Conservation (phyloP, 1,140 invertebrate species). For the Geopemphigus sp. region DNA sequence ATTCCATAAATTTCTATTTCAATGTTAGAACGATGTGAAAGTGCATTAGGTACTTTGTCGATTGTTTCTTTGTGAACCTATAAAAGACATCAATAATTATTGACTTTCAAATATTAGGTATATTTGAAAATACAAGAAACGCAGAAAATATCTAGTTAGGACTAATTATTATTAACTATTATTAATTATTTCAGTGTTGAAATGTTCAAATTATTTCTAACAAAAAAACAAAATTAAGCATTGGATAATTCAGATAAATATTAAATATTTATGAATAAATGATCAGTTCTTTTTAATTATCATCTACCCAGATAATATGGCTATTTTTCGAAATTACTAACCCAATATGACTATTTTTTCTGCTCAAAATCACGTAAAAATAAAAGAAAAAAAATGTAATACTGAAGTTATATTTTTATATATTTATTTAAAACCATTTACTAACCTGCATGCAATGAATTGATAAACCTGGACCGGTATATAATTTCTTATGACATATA, state of each 20-base stretch:
- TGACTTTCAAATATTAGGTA: background rate
- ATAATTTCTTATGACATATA: slow-evolving; percentile 99
- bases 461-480: slow-evolving; percentile 94
- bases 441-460: slow-evolving; percentile 99
- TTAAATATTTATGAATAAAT: background rate
- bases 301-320: too few relatives aligned
- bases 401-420: too few relatives aligned
- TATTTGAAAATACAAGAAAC: background rate
- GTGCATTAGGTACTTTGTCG: slow-evolving; percentile 98
- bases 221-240: background rate
- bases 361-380: too few relatives aligned
- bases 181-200: background rate
- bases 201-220: background rate
- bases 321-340: too few relatives aligned
- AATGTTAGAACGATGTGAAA: slow-evolving; percentile 96
- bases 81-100: slow-evolving; percentile 51
- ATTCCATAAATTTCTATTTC: slow-evolving; percentile 99
- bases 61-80: slow-evolving; percentile 99
- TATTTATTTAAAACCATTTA: too few relatives aligned
- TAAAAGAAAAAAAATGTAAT: too few relatives aligned
- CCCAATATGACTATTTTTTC: too few relatives aligned
- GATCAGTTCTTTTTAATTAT: too few relatives aligned
- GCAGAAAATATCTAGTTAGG: too few relatives aligned
- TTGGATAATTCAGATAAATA: background rate
- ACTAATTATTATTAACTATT: background rate